Conservation (phyloP, 2,113 vertebrate species). For the Esox niger region DNA sequence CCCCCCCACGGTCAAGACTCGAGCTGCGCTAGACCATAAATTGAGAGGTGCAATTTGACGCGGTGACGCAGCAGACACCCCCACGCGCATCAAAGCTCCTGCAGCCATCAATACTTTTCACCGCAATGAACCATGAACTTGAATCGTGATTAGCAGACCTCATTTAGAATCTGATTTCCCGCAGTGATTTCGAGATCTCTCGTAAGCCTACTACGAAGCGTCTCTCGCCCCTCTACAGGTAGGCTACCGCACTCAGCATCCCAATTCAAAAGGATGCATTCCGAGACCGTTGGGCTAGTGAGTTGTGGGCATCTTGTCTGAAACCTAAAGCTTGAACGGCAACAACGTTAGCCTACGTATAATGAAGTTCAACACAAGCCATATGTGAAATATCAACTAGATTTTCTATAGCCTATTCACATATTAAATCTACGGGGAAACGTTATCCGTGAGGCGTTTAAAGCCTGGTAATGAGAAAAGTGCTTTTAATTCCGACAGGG, state of each 20-base stretch:
- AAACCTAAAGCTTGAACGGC: not conserved
- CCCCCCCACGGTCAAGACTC: not conserved
- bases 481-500: not conserved
- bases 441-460: not conserved
- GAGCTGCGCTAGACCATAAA: not conserved
- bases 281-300: conserved; percentile 1
- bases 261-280: conserved; percentile 14
- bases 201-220: conserved; percentile 22
- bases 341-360: not conserved
- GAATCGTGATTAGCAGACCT: conserved; percentile 1
- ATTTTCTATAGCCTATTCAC: not conserved
- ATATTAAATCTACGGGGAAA: not conserved
- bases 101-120: not conserved
- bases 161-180: not conserved
- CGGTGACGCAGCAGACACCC: conserved; percentile 3
- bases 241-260: conserved; percentile 15
- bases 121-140: conserved; percentile 2
- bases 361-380: not conserved
- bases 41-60: conserved; percentile 10
- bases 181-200: not conserved
- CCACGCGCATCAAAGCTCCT: not conserved
- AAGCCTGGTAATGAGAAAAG: not conserved
- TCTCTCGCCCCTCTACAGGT: conserved; percentile 65
- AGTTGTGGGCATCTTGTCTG: conserved; percentile 16
- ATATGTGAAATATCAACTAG: not conserved